Evolutionary conservation across 2,797 vertebrate genomes (phyloP).

Genomic region (Babyrousa celebensis): DNA sequence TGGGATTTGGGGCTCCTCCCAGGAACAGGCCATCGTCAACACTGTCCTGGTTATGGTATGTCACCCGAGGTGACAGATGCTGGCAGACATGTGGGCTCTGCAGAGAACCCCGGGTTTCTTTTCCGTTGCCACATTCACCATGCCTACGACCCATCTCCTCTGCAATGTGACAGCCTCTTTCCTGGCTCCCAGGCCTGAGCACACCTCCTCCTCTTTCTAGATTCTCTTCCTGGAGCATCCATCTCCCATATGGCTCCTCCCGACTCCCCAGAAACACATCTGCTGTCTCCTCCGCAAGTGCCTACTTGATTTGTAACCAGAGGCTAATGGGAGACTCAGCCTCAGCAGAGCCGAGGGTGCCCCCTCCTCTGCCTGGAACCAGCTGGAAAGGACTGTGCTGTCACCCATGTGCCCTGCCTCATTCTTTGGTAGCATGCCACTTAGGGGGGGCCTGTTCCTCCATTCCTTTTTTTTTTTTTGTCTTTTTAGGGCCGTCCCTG

Average conservation of each 20-base stretch:
- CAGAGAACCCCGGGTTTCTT: background rate
- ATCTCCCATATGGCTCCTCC: background rate
- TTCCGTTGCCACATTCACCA: background rate
- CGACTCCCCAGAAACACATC: background rate
- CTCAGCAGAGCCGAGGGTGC: too few relatives aligned
- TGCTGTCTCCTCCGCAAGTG: background rate
- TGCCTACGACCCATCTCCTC: too few relatives aligned
- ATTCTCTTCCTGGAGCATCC: too few relatives aligned
- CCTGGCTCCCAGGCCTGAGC: background rate
- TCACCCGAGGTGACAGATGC: background rate
- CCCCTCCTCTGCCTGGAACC: background rate
- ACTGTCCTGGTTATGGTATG: background rate
- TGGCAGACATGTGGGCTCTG: background rate
- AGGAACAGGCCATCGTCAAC: background rate
- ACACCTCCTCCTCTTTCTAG: fast-evolving
- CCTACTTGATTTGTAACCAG: background rate
- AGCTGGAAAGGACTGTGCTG: background rate
- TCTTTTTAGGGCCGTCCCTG: too few relatives aligned
- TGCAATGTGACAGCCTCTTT: background rate
- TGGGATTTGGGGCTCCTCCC: background rate
- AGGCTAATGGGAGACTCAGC: fast-evolving
- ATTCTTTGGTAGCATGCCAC: background rate
- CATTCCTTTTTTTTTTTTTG: background rate
- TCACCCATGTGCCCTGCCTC: background rate
- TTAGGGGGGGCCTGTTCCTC: background rate